Conservation (phyloP, 1,140 invertebrate genomes). For the Pararge aegeria region DNA sequence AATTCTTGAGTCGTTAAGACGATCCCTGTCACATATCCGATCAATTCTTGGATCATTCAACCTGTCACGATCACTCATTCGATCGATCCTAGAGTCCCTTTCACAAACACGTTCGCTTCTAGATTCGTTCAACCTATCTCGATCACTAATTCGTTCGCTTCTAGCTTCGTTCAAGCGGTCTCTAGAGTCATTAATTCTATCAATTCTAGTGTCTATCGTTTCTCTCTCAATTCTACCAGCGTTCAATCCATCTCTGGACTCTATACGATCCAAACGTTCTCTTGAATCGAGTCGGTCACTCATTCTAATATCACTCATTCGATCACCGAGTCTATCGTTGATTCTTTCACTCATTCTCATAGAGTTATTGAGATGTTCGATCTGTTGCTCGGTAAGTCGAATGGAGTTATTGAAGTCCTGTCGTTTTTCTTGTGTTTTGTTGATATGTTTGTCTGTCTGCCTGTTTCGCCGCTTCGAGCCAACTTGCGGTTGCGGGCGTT, state of each 20-base stretch:
- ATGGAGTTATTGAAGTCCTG: slow-evolving; percentile 50
- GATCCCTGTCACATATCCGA: slow-evolving; percentile 41
- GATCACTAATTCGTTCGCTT: slow-evolving; percentile 39
- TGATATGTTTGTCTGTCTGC: slow-evolving; percentile 43
- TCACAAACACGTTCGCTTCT: slow-evolving; percentile 33
- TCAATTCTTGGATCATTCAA: slow-evolving; percentile 44
- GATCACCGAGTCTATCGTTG: slow-evolving; percentile 39
- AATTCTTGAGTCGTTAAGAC: slow-evolving; percentile 41
- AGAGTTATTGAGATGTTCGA: slow-evolving; percentile 61
- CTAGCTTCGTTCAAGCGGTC: slow-evolving; percentile 37
- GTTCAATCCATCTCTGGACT: slow-evolving; percentile 29
- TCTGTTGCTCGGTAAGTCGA: slow-evolving; percentile 59
- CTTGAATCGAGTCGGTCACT: slow-evolving; percentile 29
- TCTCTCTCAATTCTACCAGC: slow-evolving; percentile 35
- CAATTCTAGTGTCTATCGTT: slow-evolving; percentile 40
- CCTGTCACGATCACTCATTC: slow-evolving; percentile 30
- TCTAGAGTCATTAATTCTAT: slow-evolving; percentile 24
- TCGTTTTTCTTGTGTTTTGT: slow-evolving; percentile 50
- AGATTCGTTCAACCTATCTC: slow-evolving; percentile 32
- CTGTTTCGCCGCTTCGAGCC: slow-evolving; percentile 61
- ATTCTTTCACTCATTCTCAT: slow-evolving; percentile 49
- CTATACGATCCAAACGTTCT: slow-evolving; percentile 16
- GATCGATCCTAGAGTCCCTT: slow-evolving; percentile 35
- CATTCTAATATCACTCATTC: slow-evolving; percentile 24
- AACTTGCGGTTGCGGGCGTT: slow-evolving; percentile 64